These are phyloP conservation scores for Maniola hyperantus DNA, from an alignment of 2,888 invertebrate species.

Conservation along the genomic window DNA sequence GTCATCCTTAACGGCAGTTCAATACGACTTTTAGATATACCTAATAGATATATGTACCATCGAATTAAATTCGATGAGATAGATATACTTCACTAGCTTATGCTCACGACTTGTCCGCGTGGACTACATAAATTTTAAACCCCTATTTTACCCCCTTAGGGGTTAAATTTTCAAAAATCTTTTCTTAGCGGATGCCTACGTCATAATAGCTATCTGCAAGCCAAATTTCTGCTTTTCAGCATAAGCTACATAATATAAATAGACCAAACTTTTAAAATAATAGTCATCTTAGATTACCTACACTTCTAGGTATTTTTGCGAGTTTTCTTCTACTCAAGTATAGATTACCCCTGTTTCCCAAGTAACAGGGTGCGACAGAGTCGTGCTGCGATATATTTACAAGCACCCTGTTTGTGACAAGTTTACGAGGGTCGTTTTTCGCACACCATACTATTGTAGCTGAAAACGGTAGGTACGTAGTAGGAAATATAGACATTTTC, in stretches of 20 bases:
- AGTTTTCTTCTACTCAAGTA: conserved; percentile 20
- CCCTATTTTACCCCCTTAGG: too few relatives aligned
- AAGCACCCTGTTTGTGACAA: conserved; percentile 51
- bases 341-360: conserved; percentile 26
- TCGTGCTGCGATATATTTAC: conserved; percentile 46
- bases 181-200: too few relatives aligned
- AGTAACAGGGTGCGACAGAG: conserved; percentile 42
- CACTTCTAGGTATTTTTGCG: background rate
- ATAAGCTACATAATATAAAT: too few relatives aligned
- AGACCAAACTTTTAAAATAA: too few relatives aligned
- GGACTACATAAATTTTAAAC: too few relatives aligned
- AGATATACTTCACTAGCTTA: too few relatives aligned
- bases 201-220: too few relatives aligned
- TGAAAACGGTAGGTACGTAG: background rate
- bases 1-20: conserved; percentile 15
- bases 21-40: conserved; percentile 7
- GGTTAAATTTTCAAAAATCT: too few relatives aligned
- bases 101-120: too few relatives aligned
- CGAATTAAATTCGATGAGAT: too few relatives aligned
- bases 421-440: conserved; percentile 46
- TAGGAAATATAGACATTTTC: conserved; percentile 5
- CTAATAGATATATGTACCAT: too few relatives aligned
- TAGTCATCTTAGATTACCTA: background rate
- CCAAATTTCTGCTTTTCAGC: too few relatives aligned
- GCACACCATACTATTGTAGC: background rate